Conservation (phyloP, 2,888 invertebrate genomes). For the Rhamnusium bicolor region DNA sequence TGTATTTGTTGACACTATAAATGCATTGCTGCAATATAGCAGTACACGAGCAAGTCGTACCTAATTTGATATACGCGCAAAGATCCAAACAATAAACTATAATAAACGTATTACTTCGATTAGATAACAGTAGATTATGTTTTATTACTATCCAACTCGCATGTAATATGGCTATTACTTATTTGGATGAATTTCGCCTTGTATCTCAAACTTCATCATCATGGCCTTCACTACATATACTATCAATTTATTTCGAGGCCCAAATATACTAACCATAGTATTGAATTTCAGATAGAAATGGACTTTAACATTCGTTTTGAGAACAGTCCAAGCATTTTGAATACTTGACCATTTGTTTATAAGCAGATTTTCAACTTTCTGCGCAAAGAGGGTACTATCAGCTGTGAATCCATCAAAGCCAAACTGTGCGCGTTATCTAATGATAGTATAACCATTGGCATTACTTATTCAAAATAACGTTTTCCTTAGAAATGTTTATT, state of each 20-base stretch:
- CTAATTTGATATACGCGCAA: too few relatives aligned
- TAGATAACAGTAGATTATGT: too few relatives aligned
- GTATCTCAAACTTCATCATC: background rate
- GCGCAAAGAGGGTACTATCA: constrained; percentile 1
- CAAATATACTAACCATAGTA: background rate
- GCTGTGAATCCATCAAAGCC: background rate
- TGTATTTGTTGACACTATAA: too few relatives aligned
- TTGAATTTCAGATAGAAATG: background rate
- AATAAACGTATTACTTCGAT: too few relatives aligned
- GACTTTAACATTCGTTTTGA: constrained; percentile 8
- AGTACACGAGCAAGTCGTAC: too few relatives aligned
- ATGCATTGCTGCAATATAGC: too few relatives aligned
- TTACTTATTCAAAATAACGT: background rate
- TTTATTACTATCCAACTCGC: too few relatives aligned
- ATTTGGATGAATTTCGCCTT: background rate
- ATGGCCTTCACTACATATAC: too few relatives aligned
- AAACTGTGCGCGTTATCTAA: constrained; percentile 3
- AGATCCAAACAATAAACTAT: too few relatives aligned
- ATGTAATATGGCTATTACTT: background rate
- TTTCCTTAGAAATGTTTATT: background rate
- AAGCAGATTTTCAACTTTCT: too few relatives aligned
- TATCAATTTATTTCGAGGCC: background rate
- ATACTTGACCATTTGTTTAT: too few relatives aligned
- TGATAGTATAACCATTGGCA: background rate
- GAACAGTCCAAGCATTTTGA: background rate